phyloP scores from a whole-genome alignment of 2,797 vertebrate genomes.

The Onychomys torridus region DNA sequence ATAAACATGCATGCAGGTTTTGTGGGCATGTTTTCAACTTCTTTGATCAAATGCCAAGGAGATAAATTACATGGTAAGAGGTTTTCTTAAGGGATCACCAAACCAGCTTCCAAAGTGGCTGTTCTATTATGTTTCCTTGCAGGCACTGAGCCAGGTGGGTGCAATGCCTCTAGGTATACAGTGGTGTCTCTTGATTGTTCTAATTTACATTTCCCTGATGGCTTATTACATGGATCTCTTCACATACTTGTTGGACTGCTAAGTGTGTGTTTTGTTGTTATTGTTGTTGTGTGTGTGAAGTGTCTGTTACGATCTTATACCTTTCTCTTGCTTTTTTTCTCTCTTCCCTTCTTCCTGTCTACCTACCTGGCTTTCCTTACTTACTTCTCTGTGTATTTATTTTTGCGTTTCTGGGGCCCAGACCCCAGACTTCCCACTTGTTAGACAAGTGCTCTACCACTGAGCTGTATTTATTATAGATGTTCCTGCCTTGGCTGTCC shows the following conservation, averaged over 20 bases:
- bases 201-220: neutral
- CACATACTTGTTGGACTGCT: neutral
- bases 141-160: neutral
- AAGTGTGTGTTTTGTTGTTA: neutral
- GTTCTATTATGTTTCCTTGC: neutral
- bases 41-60: conserved; percentile 33
- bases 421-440: neutral
- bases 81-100: neutral
- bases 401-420: neutral
- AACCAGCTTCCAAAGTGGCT: neutral
- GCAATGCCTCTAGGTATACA: neutral
- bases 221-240: neutral
- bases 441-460: neutral
- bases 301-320: neutral
- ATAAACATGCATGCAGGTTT: neutral
- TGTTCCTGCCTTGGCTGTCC: neutral
- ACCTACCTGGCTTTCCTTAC: neutral
- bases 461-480: neutral
- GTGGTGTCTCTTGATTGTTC: neutral
- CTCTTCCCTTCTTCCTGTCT: neutral
- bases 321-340: neutral
- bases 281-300: neutral
- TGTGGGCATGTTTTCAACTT: neutral
- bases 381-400: neutral
- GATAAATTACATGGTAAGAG: neutral